Conservation (phyloP, 2,113 vertebrate genomes). For the Geococcyx californianus region DNA sequence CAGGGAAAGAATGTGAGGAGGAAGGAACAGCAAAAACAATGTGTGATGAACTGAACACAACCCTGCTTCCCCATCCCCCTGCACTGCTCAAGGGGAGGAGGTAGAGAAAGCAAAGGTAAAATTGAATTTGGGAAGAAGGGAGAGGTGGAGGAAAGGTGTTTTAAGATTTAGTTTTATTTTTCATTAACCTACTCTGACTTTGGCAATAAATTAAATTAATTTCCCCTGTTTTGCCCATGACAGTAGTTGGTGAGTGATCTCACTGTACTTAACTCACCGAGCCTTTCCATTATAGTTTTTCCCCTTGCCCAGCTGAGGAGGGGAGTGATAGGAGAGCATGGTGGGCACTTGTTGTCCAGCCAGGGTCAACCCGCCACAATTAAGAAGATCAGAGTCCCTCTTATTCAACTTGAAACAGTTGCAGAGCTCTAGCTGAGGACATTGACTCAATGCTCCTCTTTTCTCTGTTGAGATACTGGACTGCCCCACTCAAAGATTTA, state of each 20-base stretch:
- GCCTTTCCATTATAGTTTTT: neutral
- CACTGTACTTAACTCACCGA: neutral
- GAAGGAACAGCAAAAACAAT: neutral
- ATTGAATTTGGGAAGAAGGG: neutral
- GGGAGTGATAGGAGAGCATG: neutral
- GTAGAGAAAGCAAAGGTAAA: neutral
- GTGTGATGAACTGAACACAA: neutral
- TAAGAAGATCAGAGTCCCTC: neutral
- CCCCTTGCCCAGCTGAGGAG: neutral
- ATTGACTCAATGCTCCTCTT: neutral
- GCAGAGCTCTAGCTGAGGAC: neutral
- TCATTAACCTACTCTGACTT: neutral
- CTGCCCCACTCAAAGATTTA: neutral
- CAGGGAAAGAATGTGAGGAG: too few species aligned
- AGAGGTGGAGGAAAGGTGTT: neutral
- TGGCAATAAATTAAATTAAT: neutral
- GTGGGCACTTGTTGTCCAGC: neutral
- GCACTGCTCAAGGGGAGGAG: too few species aligned
- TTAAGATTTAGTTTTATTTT: neutral
- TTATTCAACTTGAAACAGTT: neutral
- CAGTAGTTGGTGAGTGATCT: neutral
- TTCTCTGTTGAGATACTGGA: neutral
- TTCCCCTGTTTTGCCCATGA: neutral
- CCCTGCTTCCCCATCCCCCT: neutral
- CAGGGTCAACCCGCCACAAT: neutral